phyloP scores from a whole-genome alignment of 2,888 invertebrate species.

The Parasteatoda lunata region DNA sequence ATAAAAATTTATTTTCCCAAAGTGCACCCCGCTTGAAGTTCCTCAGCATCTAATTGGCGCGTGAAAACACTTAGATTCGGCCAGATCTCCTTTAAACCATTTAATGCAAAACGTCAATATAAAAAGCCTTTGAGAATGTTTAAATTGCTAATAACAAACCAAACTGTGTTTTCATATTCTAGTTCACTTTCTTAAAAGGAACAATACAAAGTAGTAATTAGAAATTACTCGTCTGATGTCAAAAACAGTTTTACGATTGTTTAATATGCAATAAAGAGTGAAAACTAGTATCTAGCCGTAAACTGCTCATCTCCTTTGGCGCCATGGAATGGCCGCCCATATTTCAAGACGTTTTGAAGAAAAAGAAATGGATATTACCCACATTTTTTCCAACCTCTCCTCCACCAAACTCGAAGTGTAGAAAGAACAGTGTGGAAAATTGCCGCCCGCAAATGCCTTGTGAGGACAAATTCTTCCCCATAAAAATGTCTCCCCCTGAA shows the following conservation, averaged over 20 bases:
- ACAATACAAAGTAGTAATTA: slow-evolving; percentile 41
- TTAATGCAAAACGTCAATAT: no score
- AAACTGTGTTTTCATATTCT: neutral
- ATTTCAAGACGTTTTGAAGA: slow-evolving; percentile 22
- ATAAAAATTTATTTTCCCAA: no score
- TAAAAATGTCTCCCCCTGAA: slow-evolving; percentile 55
- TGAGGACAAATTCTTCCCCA: slow-evolving; percentile 51
- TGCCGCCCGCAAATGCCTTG: slow-evolving; percentile 40
- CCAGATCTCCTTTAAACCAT: no score
- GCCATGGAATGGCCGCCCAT: slow-evolving; percentile 52
- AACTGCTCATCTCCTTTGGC: slow-evolving; percentile 29
- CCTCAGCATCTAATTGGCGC: no score
- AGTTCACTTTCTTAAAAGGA: neutral
- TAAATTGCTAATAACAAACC: no score
- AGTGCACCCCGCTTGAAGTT: no score
- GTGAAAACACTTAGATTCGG: no score
- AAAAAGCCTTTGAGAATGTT: no score
- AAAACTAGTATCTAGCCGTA: slow-evolving; percentile 29
- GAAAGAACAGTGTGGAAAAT: slow-evolving; percentile 21
- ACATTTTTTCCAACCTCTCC: slow-evolving; percentile 37
- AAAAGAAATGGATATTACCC: slow-evolving; percentile 38
- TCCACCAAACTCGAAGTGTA: neutral
- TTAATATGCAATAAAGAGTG: slow-evolving; percentile 13
- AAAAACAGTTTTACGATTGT: slow-evolving; percentile 25
- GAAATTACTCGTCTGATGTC: slow-evolving; percentile 20